Conservation (phyloP, 37 sponge, comb jelly and placozoan species). For the Aphrocallistes beatrix region DNA sequence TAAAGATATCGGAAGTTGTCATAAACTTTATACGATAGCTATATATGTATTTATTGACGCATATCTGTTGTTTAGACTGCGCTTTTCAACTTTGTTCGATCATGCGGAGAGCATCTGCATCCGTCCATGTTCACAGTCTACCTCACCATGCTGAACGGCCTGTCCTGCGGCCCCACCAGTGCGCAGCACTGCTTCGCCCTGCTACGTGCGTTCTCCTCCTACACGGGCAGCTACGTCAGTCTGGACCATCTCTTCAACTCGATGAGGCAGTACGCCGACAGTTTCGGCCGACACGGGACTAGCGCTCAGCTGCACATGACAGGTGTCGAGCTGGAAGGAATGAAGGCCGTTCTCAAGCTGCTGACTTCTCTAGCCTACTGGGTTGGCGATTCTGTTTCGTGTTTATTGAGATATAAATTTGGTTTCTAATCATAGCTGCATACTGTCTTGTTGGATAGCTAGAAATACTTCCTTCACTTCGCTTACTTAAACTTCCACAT, state of each 20-base stretch:
- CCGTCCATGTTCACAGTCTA: constrained; percentile 65
- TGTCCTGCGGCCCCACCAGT: constrained; percentile 41
- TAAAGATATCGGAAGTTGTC: too few species aligned
- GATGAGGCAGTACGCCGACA: constrained; percentile 55
- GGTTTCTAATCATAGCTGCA: too few species aligned
- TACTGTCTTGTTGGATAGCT: too few species aligned
- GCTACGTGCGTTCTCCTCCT: constrained; percentile 38
- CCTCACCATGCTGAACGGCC: constrained; percentile 71
- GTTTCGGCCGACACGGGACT: not conserved
- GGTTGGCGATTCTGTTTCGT: constrained; percentile 25
- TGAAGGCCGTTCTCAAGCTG: constrained; percentile 57
- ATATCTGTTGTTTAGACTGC: constrained; percentile 40
- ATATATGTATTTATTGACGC: too few species aligned
- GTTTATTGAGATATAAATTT: too few species aligned
- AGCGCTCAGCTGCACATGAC: constrained; percentile 32
- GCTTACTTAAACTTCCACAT: too few species aligned
- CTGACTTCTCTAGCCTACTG: constrained; percentile 40
- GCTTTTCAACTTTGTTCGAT: constrained; percentile 74
- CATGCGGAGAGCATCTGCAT: constrained; percentile 65
- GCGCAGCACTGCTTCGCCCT: constrained; percentile 70
- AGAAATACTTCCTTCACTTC: too few species aligned
- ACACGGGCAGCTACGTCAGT: constrained; percentile 54
- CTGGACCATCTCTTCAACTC: constrained; percentile 92
- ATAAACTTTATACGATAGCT: too few species aligned
- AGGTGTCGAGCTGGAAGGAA: constrained; percentile 68